Percentiles rank a stretch among this genome's conserved stretches.
Conservation (phyloP, 2,797 vertebrate genomes). For the Gallinago nigripennis region DNA sequence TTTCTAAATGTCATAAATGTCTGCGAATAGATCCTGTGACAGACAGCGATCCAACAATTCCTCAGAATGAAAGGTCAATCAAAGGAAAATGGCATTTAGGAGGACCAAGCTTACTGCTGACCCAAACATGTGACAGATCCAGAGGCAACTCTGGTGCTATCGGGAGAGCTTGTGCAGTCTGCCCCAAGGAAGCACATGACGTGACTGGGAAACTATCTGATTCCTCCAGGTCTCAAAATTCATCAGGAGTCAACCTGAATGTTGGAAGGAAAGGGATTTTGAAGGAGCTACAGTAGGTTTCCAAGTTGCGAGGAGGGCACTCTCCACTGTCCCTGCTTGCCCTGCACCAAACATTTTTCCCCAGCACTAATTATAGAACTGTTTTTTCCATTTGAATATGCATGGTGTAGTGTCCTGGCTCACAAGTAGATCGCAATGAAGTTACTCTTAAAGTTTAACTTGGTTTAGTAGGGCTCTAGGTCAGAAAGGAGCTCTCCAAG, state of each 20-base stretch:
- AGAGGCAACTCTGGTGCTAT: slow-evolving; percentile 41
- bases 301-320: slow-evolving; percentile 1
- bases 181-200: slow-evolving; percentile 34
- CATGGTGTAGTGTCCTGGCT: neutral
- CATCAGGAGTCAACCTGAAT: slow-evolving; percentile 65
- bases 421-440: neutral
- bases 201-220: slow-evolving; percentile 68
- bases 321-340: slow-evolving; percentile 42
- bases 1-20: slow-evolving; percentile 53
- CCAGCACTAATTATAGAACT: slow-evolving; percentile 50
- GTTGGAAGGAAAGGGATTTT: slow-evolving; percentile 69
- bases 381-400: slow-evolving; percentile 37
- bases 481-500: neutral
- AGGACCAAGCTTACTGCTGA: slow-evolving; percentile 45
- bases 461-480: neutral
- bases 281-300: slow-evolving; percentile 41
- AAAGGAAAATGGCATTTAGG: slow-evolving; percentile 69
- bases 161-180: slow-evolving; percentile 20
- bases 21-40: slow-evolving; percentile 57
- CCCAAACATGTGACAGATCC: slow-evolving; percentile 56
- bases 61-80: slow-evolving; percentile 70
- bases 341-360: slow-evolving; percentile 9
- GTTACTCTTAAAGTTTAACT: neutral
- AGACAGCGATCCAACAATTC: slow-evolving; percentile 57
- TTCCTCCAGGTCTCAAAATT: slow-evolving; percentile 69